phyloP scores from a whole-genome alignment of 2,797 vertebrate genomes.

The Cuniculus paca region DNA sequence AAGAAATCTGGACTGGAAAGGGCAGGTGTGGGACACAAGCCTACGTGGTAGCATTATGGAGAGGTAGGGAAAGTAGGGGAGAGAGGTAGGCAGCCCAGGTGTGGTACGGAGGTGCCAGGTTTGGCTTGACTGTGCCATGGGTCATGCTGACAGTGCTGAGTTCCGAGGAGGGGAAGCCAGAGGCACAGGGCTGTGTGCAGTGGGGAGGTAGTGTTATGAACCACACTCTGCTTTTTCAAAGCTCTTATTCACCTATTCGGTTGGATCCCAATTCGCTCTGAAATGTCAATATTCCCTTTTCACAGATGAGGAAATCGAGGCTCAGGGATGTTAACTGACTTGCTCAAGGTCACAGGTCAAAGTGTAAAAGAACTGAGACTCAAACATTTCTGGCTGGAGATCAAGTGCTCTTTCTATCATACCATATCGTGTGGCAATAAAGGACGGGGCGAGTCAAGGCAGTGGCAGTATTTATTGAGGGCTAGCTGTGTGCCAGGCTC shows the following conservation, averaged over 20 bases:
- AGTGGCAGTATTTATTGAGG: not conserved
- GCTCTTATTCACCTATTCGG: not conserved
- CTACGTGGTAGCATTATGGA: not conserved
- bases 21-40: not conserved
- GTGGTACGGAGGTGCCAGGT: not conserved
- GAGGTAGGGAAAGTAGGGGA: accelerated
- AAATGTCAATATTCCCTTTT: not conserved
- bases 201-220: accelerated
- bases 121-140: not conserved
- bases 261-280: not conserved
- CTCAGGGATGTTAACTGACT: not conserved
- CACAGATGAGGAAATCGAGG: not conserved
- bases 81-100: not conserved
- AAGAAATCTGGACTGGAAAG: not conserved
- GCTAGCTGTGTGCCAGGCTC: not conserved
- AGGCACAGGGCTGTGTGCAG: not conserved
- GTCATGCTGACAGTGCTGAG: not conserved
- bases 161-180: accelerated
- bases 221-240: not conserved
- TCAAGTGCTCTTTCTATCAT: not conserved
- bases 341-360: not conserved
- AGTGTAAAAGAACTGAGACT: not conserved
- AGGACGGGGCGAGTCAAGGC: not conserved
- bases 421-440: not conserved
- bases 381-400: not conserved